Base-by-base conservation (phyloP, 2,797 vertebrate species). In the Caiman crocodilus region DNA sequence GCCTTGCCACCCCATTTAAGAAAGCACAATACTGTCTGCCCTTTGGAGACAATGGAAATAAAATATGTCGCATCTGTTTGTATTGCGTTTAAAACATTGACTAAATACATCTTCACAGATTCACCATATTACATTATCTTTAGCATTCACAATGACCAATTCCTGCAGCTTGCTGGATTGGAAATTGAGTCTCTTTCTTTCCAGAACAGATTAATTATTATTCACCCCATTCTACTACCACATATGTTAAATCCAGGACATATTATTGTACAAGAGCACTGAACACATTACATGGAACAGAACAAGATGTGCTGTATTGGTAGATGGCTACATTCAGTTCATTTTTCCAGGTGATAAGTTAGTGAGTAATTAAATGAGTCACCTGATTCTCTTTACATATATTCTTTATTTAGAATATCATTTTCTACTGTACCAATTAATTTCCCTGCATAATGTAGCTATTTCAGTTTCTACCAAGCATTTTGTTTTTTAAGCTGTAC, bases 401-500 rank as follows among this genome's bases (percentile, higher is more conserved):
- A 25, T 75, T 92, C 92, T 95, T 94, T 58, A 64, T 81, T 59
- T 86, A 61, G 58, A 93, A 28, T 90, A 79, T 58, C 57, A 56
- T 79, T 94, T 69, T 78, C 28, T 80, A 61, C 15, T 79, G 55
- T 69, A 78, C 73, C 7, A 81, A 83, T 84, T 85, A 59, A 17
- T 87, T 96, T 95, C 87, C 93, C 77, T 93, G 74, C 76, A 57
- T 92, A 88, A 92, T 87, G 76, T 17, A 90, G 69, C 83, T 95
- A 82, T 92, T 94, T 91, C 1, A 56, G 2, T 90, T 94, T 82
- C 79, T 23, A 88, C 63, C 28, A 77, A 92, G 28, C 3, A 4
- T 73, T 20, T n/a, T 89, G 30, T 1, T 88, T 90, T 90, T 96
- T 57, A 78, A 97, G 76, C 59, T 57, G 75, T 14, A 35, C 65